A percentile compares a stretch with the other conserved stretches of the same genome.
Evolutionary conservation across 2,797 vertebrate genomes (phyloP).

Genomic region (Falco novaeseelandiae): DNA sequence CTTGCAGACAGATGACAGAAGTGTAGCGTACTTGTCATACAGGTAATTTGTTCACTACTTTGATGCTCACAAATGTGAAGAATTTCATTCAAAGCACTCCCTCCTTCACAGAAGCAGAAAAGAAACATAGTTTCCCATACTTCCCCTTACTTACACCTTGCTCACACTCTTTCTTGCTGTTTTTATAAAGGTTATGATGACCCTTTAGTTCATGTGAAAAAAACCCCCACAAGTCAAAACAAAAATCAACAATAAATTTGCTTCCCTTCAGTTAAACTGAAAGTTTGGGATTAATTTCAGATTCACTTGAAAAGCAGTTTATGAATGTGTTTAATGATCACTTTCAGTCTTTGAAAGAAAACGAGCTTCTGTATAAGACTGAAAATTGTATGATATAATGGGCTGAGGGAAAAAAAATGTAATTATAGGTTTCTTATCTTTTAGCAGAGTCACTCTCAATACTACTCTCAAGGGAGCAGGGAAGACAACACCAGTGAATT

Average conservation of each 20-base stretch:
- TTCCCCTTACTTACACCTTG: background rate
- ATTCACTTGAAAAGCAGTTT: background rate
- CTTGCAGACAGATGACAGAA: background rate
- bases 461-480: background rate
- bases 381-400: background rate
- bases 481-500: background rate
- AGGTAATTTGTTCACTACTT: background rate
- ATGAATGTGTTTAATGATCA: background rate
- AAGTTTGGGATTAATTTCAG: background rate
- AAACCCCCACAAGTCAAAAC: background rate
- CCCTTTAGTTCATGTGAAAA: background rate
- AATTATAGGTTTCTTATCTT: background rate
- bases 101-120: background rate
- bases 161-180: background rate
- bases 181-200: background rate
- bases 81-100: background rate
- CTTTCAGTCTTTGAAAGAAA: background rate
- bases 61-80: background rate
- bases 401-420: background rate
- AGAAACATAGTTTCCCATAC: background rate
- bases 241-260: background rate
- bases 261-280: background rate
- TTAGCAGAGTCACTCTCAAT: background rate
- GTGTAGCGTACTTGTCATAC: background rate
- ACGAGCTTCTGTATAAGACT: background rate